phyloP scores from a whole-genome alignment of 2,888 invertebrate genomes.

The Torymus tubicola region DNA sequence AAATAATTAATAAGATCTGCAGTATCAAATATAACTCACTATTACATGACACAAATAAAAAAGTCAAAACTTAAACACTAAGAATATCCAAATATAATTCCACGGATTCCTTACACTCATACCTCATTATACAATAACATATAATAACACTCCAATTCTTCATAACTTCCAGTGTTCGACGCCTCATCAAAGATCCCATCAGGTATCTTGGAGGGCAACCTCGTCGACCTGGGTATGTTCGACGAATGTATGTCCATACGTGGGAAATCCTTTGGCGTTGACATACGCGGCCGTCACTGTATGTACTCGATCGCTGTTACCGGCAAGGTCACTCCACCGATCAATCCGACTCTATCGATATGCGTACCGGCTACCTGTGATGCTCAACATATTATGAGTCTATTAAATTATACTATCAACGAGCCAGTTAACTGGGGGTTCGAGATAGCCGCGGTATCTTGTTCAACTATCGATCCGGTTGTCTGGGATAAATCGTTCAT shows the following conservation, averaged over 20 bases:
- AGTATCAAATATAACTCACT: no score
- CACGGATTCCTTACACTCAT: no score
- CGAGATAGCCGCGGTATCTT: constrained; percentile 22
- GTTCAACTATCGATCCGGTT: constrained; percentile 48
- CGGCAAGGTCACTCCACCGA: constrained; percentile 61
- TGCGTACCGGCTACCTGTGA: constrained; percentile 76
- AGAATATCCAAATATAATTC: no score
- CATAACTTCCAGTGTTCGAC: constrained; percentile 73
- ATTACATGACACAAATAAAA: no score
- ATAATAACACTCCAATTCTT: no score
- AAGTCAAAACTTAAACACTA: no score
- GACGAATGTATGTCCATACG: constrained; percentile 73
- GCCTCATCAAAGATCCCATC: constrained; percentile 77
- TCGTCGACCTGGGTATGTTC: constrained; percentile 76
- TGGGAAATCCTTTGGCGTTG: constrained; percentile 60
- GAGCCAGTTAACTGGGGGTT: not conserved
- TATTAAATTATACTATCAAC: constrained; percentile 44
- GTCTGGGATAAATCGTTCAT: constrained; percentile 52
- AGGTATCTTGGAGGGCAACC: constrained; percentile 75
- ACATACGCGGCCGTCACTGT: constrained; percentile 75
- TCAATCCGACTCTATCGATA: constrained; percentile 71
- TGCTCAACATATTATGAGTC: not conserved
- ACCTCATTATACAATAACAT: no score
- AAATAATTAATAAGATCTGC: no score
- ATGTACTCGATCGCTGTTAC: constrained; percentile 65